These are phyloP conservation scores for Cyprinodon variegatus DNA, from an alignment of 2,113 vertebrate genomes.

Conservation along the genomic window DNA sequence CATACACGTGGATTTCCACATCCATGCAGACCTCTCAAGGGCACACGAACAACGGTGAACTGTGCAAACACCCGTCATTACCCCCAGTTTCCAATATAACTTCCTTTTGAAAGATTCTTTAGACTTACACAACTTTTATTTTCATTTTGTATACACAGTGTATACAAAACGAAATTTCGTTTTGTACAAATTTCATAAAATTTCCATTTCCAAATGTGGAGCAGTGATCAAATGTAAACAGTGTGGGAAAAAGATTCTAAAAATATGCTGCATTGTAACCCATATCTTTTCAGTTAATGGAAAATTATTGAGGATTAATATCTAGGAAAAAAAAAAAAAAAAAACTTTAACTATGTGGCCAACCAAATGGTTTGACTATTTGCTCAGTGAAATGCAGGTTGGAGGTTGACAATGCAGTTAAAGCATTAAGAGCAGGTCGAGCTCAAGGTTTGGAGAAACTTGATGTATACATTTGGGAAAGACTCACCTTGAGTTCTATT, in stretches of 20 bases:
- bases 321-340: not conserved
- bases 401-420: too few species aligned
- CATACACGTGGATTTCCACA: conserved; percentile 42
- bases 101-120: not conserved
- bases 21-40: conserved; percentile 34
- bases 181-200: too few species aligned
- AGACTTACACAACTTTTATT: too few species aligned
- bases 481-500: not conserved
- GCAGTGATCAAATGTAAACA: too few species aligned
- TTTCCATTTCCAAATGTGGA: too few species aligned
- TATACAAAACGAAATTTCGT: too few species aligned
- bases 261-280: not conserved
- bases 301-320: not conserved
- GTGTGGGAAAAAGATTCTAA: not conserved
- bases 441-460: not conserved
- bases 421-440: not conserved
- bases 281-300: not conserved
- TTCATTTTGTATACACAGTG: too few species aligned
- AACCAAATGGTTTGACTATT: too few species aligned
- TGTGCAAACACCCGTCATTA: not conserved
- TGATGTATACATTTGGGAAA: not conserved
- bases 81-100: not conserved
- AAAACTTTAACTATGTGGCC: not conserved
- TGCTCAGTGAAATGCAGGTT: too few species aligned
- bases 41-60: conserved; percentile 45